Percentiles rank a stretch among this genome's conserved stretches.
Evolutionary conservation across 2,888 invertebrate species (phyloP).

Genomic region (Aspidapion aeneum): DNA sequence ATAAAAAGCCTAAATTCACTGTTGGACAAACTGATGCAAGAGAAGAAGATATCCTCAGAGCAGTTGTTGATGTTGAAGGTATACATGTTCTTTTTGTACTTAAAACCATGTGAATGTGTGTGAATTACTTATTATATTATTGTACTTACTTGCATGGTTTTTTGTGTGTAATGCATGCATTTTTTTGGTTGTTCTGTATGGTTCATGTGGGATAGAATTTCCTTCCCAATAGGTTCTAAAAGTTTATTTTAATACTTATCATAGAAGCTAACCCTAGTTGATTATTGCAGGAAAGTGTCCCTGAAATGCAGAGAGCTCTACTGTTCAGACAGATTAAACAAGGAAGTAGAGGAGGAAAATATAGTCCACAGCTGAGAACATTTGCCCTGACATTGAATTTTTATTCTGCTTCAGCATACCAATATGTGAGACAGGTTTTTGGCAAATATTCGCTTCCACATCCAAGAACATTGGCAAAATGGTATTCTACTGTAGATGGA

Average conservation of each 20-base stretch:
- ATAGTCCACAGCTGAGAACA: conserved; percentile 28
- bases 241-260: background rate
- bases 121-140: too few relatives aligned
- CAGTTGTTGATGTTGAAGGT: conserved; percentile 3
- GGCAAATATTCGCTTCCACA: too few relatives aligned
- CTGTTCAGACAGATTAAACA: conserved; percentile 3
- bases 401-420: too few relatives aligned
- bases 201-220: background rate
- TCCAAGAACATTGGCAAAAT: too few relatives aligned
- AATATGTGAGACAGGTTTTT: too few relatives aligned
- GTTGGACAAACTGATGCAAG: conserved; percentile 5
- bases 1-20: conserved; percentile 2
- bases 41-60: background rate
- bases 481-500: too few relatives aligned
- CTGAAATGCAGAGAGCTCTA: too few relatives aligned
- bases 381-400: too few relatives aligned
- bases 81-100: background rate
- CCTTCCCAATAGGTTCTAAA: background rate
- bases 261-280: background rate
- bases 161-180: background rate
- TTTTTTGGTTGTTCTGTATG: background rate
- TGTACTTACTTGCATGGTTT: background rate
- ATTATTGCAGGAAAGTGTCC: conserved; percentile 4
- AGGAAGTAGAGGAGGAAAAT: background rate
- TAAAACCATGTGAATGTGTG: background rate